Conservation (phyloP, 1,140 invertebrate species). For the Thaumatotibia leucotreta region DNA sequence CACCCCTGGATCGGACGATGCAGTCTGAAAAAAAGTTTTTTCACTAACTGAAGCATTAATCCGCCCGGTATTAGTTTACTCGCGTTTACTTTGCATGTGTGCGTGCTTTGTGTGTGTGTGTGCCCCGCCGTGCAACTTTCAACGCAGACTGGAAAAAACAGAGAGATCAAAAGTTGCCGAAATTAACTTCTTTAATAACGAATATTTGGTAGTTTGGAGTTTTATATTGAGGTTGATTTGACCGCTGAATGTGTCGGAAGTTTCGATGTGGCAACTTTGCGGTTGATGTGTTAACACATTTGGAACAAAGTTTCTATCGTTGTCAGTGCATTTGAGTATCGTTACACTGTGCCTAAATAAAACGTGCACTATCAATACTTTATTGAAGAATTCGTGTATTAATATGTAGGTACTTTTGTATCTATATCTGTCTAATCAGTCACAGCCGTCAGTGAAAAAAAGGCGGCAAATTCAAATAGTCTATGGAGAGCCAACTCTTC, state of each 20-base stretch:
- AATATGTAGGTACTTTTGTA: too few relatives aligned
- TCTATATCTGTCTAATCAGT: too few relatives aligned
- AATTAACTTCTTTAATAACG: conserved; percentile 22
- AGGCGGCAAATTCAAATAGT: too few relatives aligned
- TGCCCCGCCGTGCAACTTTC: conserved; percentile 61
- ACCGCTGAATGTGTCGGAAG: background rate
- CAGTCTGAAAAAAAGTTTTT: conserved; percentile 75
- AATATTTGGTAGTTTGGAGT: background rate
- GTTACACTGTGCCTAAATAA: too few relatives aligned
- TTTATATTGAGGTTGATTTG: conserved; percentile 14
- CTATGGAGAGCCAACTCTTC: too few relatives aligned
- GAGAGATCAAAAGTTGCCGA: conserved; percentile 33
- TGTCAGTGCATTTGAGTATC: background rate
- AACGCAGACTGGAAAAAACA: conserved; percentile 57
- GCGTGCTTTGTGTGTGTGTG: conserved; percentile 52
- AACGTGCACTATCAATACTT: too few relatives aligned
- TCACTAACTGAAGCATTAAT: conserved; percentile 77
- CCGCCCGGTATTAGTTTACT: conserved; percentile 75
- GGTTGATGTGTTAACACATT: background rate
- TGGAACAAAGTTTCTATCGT: background rate
- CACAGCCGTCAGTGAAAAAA: too few relatives aligned
- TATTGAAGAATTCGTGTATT: too few relatives aligned
- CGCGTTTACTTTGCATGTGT: conserved; percentile 63
- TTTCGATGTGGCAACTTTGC: background rate
- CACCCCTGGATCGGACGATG: conserved; percentile 67